Percentiles rank a stretch among this genome's conserved stretches.
Evolutionary conservation across 2,113 vertebrate species (phyloP).

Genomic region (Podilymbus podiceps): DNA sequence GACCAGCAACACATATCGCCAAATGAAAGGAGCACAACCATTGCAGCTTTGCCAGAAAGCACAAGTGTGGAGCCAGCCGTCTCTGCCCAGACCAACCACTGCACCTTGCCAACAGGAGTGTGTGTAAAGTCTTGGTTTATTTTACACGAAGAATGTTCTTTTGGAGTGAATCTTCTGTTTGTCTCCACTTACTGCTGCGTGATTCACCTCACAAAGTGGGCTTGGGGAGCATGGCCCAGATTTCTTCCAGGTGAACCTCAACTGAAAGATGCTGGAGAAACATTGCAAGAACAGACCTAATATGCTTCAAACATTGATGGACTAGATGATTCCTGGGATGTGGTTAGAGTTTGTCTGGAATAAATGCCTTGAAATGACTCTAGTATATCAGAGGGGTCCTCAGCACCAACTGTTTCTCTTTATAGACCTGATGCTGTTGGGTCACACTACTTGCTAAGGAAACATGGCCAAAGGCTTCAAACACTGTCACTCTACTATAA

Average conservation of each 20-base stretch:
- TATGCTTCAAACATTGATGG: background rate
- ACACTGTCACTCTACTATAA: background rate
- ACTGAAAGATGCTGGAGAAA: background rate
- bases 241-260: background rate
- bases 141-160: background rate
- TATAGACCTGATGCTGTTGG: background rate
- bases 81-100: background rate
- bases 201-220: background rate
- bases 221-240: background rate
- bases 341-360: background rate
- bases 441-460: background rate
- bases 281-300: background rate
- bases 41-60: background rate
- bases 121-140: background rate
- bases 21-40: background rate
- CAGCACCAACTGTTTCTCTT: background rate
- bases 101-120: background rate
- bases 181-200: background rate
- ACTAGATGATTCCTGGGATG: background rate
- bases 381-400: background rate
- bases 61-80: rapidly evolving
- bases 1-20: background rate
- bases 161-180: background rate
- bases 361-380: background rate
- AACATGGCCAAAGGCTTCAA: background rate